A percentile compares a stretch with the other conserved stretches of the same genome.
Evolutionary conservation across 2,888 invertebrate genomes (phyloP).

Genomic region (Oligia latruncula): DNA sequence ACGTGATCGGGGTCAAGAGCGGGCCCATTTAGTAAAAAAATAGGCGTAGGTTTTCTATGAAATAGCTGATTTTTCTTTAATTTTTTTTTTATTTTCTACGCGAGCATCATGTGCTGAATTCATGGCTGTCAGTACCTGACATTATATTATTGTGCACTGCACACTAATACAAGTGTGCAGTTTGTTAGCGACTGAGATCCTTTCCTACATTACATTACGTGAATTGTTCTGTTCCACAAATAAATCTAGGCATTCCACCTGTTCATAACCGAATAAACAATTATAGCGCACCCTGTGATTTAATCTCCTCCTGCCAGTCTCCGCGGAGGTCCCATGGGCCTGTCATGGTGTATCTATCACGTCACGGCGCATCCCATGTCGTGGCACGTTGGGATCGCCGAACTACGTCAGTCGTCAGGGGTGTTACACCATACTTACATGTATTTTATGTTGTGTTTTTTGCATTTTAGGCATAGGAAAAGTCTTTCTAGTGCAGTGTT

Average conservation of each 20-base stretch:
- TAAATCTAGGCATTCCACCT: background rate
- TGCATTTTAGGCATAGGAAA: background rate
- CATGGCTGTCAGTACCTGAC: no score
- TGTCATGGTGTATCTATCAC: constrained; percentile 55
- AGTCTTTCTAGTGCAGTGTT: background rate
- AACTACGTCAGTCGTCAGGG: constrained; percentile 39
- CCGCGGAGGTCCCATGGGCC: constrained; percentile 30
- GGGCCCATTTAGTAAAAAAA: no score
- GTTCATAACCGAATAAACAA: constrained; percentile 39
- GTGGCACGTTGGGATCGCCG: constrained; percentile 39
- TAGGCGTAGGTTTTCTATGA: no score
- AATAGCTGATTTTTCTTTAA: no score
- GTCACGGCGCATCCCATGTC: constrained; percentile 43
- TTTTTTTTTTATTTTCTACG: no score
- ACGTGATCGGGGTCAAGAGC: no score
- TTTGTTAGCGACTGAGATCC: background rate
- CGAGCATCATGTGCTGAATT: no score
- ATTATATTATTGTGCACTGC: no score
- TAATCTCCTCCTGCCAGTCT: constrained; percentile 43
- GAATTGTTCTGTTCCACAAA: background rate
- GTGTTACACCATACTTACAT: constrained; percentile 10
- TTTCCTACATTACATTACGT: background rate
- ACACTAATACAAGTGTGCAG: no score
- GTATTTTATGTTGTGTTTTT: background rate
- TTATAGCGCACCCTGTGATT: constrained; percentile 28